Evolutionary conservation across 2,113 vertebrate species (phyloP).

Genomic region (Cololabis saira): DNA sequence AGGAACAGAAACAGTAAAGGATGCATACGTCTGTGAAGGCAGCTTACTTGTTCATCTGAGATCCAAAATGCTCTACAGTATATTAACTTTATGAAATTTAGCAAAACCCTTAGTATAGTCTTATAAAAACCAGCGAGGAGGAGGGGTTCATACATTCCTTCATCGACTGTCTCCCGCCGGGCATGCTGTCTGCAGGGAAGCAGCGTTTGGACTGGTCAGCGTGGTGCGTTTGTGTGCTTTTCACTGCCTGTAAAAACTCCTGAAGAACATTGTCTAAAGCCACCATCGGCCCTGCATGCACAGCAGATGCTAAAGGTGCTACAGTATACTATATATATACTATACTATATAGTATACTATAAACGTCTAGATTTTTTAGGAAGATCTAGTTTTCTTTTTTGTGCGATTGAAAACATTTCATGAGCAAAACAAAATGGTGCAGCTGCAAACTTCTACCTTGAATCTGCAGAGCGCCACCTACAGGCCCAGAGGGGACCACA

Average conservation of each 20-base stretch:
- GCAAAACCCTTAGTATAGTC: slow-evolving; percentile 93
- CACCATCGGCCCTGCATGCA: slow-evolving; percentile 88
- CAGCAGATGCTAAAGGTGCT: slow-evolving; percentile 51
- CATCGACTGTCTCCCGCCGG: slow-evolving; percentile 66
- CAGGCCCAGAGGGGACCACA: too few species aligned
- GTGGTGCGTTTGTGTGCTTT: slow-evolving; percentile 47
- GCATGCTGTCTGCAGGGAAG: slow-evolving; percentile 89
- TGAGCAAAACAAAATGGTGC: too few species aligned
- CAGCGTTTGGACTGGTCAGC: slow-evolving; percentile 63
- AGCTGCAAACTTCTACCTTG: too few species aligned
- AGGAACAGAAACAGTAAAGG: slow-evolving; percentile 73
- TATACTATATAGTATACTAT: too few species aligned
- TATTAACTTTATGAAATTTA: slow-evolving; percentile 95
- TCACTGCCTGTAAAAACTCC: slow-evolving; percentile 82
- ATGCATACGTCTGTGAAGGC: slow-evolving; percentile 84
- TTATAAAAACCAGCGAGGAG: slow-evolving; percentile 87
- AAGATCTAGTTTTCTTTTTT: neutral
- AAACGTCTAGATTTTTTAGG: too few species aligned
- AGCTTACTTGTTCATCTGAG: slow-evolving; percentile 78
- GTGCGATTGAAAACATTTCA: too few species aligned
- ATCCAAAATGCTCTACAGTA: slow-evolving; percentile 92
- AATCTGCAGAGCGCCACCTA: too few species aligned
- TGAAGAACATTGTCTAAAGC: slow-evolving; percentile 78
- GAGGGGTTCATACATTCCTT: slow-evolving; percentile 72
- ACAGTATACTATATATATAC: too few species aligned